phyloP scores from a whole-genome alignment of 1,140 invertebrate genomes.

The Globodera ellingtonae region DNA sequence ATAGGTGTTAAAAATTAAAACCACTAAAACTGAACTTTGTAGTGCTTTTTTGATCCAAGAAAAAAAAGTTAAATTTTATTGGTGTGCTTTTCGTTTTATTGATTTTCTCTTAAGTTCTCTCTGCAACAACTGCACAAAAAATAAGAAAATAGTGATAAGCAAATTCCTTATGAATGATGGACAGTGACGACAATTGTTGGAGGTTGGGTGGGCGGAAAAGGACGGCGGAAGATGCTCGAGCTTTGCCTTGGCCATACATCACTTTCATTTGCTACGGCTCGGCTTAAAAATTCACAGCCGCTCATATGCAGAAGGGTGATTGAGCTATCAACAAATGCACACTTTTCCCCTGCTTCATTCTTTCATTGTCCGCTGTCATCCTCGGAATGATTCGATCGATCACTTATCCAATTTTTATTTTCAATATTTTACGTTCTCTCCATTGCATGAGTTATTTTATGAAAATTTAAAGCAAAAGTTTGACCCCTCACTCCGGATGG shows the following conservation, averaged over 20 bases:
- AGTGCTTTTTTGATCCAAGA: no score
- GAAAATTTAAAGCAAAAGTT: not conserved
- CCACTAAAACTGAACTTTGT: no score
- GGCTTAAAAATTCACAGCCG: not conserved
- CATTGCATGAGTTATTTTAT: no score
- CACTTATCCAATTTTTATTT: not conserved
- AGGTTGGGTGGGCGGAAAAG: not conserved
- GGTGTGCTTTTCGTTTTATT: no score
- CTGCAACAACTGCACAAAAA: no score
- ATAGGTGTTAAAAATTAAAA: no score
- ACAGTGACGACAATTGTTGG: not conserved
- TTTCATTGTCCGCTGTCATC: not conserved
- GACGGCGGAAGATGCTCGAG: not conserved
- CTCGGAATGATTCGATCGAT: not conserved
- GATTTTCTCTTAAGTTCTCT: no score
- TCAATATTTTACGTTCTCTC: constrained; percentile 9
- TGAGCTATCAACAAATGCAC: not conserved
- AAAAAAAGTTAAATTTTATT: no score
- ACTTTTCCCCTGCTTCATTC: not conserved
- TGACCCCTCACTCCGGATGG: constrained; percentile 33
- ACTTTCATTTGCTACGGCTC: not conserved
- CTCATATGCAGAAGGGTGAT: not conserved
- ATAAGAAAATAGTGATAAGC: no score
- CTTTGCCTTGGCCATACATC: not conserved
- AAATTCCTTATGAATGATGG: no score